Evolutionary conservation across 2,797 vertebrate species (phyloP).

Genomic region (Sebastes hubbsi): DNA sequence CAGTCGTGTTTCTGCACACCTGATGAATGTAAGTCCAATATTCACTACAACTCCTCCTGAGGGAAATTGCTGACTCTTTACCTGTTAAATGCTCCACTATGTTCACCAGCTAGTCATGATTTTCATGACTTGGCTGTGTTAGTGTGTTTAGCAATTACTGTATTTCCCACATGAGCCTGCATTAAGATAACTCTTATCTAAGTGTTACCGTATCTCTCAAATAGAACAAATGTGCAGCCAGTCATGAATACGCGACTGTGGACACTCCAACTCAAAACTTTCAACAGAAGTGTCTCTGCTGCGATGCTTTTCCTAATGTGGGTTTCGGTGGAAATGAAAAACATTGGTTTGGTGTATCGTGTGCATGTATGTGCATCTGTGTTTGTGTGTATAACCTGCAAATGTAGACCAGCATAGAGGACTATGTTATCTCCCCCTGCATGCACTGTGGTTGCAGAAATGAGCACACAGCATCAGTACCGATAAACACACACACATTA

Average conservation of each 20-base stretch:
- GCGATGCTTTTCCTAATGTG: not conserved
- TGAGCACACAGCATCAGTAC: not conserved
- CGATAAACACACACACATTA: not conserved
- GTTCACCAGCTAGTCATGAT: not conserved
- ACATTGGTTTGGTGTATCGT: not conserved
- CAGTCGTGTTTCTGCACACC: not conserved
- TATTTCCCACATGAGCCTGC: no score
- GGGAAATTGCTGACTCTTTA: not conserved
- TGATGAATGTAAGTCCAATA: not conserved
- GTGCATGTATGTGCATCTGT: not conserved
- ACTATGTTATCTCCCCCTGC: not conserved
- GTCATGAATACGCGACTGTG: no score
- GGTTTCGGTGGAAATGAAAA: not conserved
- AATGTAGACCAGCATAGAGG: not conserved
- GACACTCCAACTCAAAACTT: not conserved
- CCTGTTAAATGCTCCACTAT: not conserved
- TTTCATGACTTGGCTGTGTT: not conserved
- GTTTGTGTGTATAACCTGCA: not conserved
- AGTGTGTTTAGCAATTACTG: not conserved
- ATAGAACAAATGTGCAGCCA: no score
- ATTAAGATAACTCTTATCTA: no score
- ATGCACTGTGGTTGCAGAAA: slow-evolving; percentile 38
- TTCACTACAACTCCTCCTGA: not conserved
- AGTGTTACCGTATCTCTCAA: not conserved
- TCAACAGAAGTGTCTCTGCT: not conserved